Evolutionary conservation across 2,113 vertebrate genomes (phyloP), one percentile per base, ranked within the genome.

Genomic region (Cryptomyrus ogoouensis): DNA sequence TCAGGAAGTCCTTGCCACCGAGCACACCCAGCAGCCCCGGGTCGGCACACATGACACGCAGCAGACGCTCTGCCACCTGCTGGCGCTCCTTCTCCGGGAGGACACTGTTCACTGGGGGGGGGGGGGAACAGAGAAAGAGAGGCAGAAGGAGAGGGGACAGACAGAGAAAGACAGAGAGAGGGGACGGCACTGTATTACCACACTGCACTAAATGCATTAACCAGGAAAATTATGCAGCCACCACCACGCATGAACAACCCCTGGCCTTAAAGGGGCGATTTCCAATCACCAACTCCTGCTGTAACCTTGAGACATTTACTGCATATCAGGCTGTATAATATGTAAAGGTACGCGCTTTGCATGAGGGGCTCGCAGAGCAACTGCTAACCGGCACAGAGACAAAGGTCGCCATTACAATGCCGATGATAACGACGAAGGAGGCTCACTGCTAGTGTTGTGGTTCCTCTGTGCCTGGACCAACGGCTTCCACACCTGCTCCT

Each of bases 51-150:
- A 99, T 98, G 91, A 99, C 97, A 91, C 97, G 95, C 91, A 99
- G 94, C 49, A 99, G 96, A 87, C 98, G 94, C 93, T 99, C 98
- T 0, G 98, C 98, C 31, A 99, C 97, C 95, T 98, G 98, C 95
- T 98, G 98, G 35, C 98, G 95, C 93, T 99, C 98, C 95, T 99
- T 99, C 95, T 99, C 98, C 0, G 98, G 98, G 84, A 99, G 95
- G 0, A 95, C 92, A 91, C 98, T 97, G 94, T 96, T 96, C 13
- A 96, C 97, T 98, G 95, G 70, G 90, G 83, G 70, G 53, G 90
- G 87, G 90, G 90, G 90, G 87, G 90, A 90, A 88, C 31, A 77
- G 58, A 24, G 21, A 15, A 13, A 0, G 53, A 52, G 44, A 1
- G 12, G 2, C 2, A 50, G 27, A 1, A 19, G 35, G 56, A 7